Conservation (phyloP, 2,888 invertebrate species). For the Bellardia pandia region DNA sequence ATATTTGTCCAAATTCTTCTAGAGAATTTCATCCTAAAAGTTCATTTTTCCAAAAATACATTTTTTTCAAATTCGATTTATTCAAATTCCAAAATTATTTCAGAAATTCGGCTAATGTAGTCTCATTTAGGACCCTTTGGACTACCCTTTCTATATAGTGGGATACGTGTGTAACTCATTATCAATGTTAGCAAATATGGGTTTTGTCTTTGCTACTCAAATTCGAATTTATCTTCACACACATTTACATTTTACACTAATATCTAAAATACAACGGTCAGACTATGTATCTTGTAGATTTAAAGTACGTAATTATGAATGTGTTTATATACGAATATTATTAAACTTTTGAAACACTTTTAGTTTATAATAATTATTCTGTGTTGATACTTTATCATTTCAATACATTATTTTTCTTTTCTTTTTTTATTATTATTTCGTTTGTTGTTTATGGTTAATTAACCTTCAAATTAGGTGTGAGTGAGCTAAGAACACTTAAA, state of each 20-base stretch:
- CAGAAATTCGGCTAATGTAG: too few relatives aligned
- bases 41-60: too few relatives aligned
- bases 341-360: conserved; percentile 5
- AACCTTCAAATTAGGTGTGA: conserved; percentile 46
- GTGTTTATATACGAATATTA: background rate
- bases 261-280: background rate
- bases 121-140: too few relatives aligned
- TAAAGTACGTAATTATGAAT: background rate
- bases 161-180: too few relatives aligned
- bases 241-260: background rate
- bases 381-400: conserved; percentile 48
- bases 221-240: too few relatives aligned
- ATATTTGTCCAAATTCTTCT: too few relatives aligned
- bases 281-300: background rate
- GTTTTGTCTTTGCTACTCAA: too few relatives aligned
- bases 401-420: conserved; percentile 4
- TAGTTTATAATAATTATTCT: conserved; percentile 42
- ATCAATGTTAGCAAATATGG: too few relatives aligned
- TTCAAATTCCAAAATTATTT: too few relatives aligned
- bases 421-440: background rate
- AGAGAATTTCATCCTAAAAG: too few relatives aligned
- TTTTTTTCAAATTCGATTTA: too few relatives aligned
- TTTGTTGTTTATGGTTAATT: conserved; percentile 48
- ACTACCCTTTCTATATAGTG: too few relatives aligned
- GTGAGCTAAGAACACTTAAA: background rate